These are phyloP conservation scores for Notolepis coatsorum DNA, from an alignment of 2,797 vertebrate species.

Conservation along the genomic window DNA sequence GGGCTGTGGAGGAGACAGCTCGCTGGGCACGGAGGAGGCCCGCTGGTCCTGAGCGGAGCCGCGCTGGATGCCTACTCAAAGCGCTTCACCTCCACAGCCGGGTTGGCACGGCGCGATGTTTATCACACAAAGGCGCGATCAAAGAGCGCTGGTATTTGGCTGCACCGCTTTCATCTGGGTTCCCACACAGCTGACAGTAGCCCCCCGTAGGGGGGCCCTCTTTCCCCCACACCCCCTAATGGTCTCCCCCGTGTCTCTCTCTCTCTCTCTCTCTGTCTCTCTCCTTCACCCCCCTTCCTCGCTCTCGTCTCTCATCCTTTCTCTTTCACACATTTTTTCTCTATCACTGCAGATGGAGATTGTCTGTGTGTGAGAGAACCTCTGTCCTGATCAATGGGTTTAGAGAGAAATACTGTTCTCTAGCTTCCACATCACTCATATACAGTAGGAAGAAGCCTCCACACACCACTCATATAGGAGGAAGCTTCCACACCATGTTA, in stretches of 20 bases:
- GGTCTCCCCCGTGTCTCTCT: constrained; percentile 52
- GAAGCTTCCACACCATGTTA: too few relatives aligned
- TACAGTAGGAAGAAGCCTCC: too few relatives aligned
- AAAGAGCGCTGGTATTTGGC: constrained; percentile 81
- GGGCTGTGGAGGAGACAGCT: constrained; percentile 52
- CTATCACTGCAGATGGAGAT: constrained; percentile 65
- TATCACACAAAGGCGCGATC: constrained; percentile 85
- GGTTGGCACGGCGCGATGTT: constrained; percentile 77
- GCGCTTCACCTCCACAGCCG: constrained; percentile 79
- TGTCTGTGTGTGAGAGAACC: constrained; percentile 46
- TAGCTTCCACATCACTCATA: neutral
- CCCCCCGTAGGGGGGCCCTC: constrained; percentile 74
- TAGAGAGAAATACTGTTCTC: too few relatives aligned
- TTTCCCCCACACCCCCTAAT: constrained; percentile 63
- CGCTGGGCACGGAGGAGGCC: constrained; percentile 72
- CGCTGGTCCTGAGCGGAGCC: constrained; percentile 67
- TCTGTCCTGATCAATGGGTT: constrained; percentile 65
- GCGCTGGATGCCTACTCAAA: constrained; percentile 76
- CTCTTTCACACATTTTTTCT: constrained; percentile 22
- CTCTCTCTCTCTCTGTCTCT: constrained; percentile 24
- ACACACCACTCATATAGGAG: too few relatives aligned
- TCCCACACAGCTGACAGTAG: constrained; percentile 81
- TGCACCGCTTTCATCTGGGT: constrained; percentile 83
- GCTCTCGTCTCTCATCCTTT: too few relatives aligned
- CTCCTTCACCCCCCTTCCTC: constrained; percentile 33